phyloP scores from a whole-genome alignment of 2,797 vertebrate genomes.

The Poeciliopsis presidionis region DNA sequence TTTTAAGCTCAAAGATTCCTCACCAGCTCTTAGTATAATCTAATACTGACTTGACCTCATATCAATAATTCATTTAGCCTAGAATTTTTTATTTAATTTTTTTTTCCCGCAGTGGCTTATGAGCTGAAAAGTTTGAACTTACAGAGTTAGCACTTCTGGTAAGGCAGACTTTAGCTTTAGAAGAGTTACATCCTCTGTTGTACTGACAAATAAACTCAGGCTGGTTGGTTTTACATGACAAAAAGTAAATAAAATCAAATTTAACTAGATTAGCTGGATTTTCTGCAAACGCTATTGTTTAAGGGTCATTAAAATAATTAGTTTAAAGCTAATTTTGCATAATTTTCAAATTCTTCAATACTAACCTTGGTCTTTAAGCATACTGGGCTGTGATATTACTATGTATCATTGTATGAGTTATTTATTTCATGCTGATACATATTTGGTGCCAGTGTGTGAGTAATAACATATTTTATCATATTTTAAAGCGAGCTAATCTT shows the following conservation, averaged over 20 bases:
- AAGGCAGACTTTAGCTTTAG: conserved; percentile 33
- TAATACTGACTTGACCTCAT: conserved; percentile 63
- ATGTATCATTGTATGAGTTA: no score
- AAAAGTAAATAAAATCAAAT: not conserved
- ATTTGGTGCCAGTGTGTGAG: no score
- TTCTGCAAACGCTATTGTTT: no score
- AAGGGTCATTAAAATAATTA: no score
- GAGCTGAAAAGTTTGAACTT: conserved; percentile 55
- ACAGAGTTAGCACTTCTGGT: conserved; percentile 52
- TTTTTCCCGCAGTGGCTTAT: conserved; percentile 20
- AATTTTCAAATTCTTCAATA: no score
- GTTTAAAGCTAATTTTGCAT: no score
- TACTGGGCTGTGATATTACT: no score
- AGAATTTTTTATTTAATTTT: not conserved
- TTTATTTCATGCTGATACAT: no score
- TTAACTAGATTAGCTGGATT: no score
- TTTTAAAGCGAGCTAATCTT: no score
- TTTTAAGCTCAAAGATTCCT: conserved; percentile 53
- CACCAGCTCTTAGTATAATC: conserved; percentile 57
- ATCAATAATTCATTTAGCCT: conserved; percentile 68
- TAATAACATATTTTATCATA: no score
- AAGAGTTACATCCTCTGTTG: conserved; percentile 30
- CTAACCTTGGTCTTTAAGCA: no score
- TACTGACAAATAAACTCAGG: conserved; percentile 5
- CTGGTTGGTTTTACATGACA: not conserved